Conservation (phyloP, 2,888 invertebrate species). For the Bombylius major region DNA sequence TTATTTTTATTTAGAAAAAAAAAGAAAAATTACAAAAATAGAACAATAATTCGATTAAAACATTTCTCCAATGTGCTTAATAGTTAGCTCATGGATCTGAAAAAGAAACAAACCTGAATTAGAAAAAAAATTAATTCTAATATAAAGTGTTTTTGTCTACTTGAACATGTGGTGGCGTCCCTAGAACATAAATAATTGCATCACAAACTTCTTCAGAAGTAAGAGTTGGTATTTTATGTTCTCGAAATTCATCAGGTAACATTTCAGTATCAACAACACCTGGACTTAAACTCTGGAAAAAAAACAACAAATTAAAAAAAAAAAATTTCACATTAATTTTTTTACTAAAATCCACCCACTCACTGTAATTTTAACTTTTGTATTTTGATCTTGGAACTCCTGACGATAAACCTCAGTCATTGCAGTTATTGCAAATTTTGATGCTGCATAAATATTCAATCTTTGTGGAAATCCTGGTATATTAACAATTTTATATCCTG, state of each 20-base stretch:
- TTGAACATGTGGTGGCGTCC: slow-evolving; percentile 30
- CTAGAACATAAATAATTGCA: slow-evolving; percentile 29
- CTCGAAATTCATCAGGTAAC: slow-evolving; percentile 25
- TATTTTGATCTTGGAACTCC: slow-evolving; percentile 24
- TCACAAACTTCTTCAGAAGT: slow-evolving; percentile 30
- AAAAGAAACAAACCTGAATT: background rate
- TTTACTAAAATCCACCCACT: background rate
- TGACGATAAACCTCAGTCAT: slow-evolving; percentile 30
- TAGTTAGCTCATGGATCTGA: slow-evolving; percentile 5
- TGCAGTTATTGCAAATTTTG: slow-evolving; percentile 32
- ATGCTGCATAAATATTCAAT: slow-evolving; percentile 29
- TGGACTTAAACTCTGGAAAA: slow-evolving; percentile 28
- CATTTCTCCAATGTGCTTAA: slow-evolving; percentile 4
- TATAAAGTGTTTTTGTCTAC: too few relatives aligned
- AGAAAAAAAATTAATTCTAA: too few relatives aligned
- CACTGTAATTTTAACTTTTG: slow-evolving; percentile 27
- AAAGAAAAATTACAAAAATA: too few relatives aligned
- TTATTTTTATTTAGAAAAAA: too few relatives aligned
- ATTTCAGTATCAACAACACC: slow-evolving; percentile 33
- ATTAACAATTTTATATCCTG: slow-evolving; percentile 23
- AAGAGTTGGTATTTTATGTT: slow-evolving; percentile 22
- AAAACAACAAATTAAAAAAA: too few relatives aligned
- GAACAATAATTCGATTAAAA: too few relatives aligned
- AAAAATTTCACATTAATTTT: background rate
- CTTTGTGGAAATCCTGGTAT: slow-evolving; percentile 19